Percentiles rank a stretch among this genome's conserved stretches.
Conservation (phyloP, 2,797 vertebrate species). For the Pantherophis vulpinus region DNA sequence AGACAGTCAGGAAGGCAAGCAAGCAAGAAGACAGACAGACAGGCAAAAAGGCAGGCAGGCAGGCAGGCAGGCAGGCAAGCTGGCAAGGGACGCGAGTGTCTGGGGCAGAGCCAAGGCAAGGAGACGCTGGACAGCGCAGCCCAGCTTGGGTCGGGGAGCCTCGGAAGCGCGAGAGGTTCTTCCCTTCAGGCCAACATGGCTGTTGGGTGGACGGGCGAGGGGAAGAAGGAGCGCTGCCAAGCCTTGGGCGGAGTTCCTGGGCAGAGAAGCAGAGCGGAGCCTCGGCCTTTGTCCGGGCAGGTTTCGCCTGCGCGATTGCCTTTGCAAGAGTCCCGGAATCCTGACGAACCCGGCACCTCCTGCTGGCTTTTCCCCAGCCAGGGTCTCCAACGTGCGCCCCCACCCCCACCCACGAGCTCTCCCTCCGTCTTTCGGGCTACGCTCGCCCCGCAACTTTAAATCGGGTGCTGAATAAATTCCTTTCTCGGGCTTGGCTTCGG, state of each 20-base stretch:
- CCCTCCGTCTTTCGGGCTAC: neutral
- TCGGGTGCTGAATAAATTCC: neutral
- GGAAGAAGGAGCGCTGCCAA: neutral
- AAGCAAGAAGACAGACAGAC: no score
- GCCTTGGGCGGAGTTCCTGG: neutral
- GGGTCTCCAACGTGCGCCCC: neutral
- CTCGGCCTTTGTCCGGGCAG: neutral
- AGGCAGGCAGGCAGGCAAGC: neutral
- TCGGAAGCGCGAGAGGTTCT: neutral
- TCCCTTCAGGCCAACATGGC: neutral
- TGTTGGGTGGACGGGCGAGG: neutral
- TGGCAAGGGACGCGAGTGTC: no score
- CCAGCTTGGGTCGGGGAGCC: neutral
- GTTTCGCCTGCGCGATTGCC: neutral
- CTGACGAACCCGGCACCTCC: neutral
- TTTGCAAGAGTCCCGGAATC: neutral
- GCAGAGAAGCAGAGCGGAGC: neutral
- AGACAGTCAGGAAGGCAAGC: no score
- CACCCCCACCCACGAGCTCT: rapidly evolving
- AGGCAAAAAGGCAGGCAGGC: no score
- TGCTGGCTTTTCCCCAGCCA: neutral
- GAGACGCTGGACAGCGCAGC: neutral
- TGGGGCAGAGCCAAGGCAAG: no score
- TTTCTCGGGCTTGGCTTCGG: neutral
- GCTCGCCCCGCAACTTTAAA: rapidly evolving